Evolutionary conservation across 1,140 invertebrate species (phyloP).

Genomic region (Drosophila jambulina): DNA sequence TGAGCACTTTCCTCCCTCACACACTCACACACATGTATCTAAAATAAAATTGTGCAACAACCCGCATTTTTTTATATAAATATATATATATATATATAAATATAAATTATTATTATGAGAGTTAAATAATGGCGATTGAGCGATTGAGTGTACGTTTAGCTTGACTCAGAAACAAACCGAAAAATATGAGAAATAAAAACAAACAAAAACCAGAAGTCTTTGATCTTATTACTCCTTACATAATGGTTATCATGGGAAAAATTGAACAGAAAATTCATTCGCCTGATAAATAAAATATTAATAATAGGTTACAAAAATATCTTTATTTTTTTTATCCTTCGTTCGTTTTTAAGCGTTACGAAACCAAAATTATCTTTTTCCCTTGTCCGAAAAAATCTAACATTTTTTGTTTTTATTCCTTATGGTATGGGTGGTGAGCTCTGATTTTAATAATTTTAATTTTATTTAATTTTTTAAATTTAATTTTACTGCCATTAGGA

Average conservation of each 20-base stretch:
- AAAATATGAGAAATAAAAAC: slow-evolving; percentile 54
- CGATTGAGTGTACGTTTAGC: slow-evolving; percentile 65
- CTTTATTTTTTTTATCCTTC: too few relatives aligned
- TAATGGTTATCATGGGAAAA: neutral
- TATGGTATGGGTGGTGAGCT: too few relatives aligned
- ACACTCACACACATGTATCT: slow-evolving; percentile 49
- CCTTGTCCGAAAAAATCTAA: too few relatives aligned
- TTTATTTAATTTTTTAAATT: too few relatives aligned
- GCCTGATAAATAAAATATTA: too few relatives aligned
- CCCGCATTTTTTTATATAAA: slow-evolving; percentile 58
- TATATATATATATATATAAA: slow-evolving; percentile 43
- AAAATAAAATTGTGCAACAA: slow-evolving; percentile 57
- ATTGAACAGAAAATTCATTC: neutral
- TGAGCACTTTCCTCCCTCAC: slow-evolving; percentile 23
- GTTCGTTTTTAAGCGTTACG: too few relatives aligned
- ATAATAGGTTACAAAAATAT: too few relatives aligned
- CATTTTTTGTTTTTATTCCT: too few relatives aligned
- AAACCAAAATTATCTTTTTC: too few relatives aligned
- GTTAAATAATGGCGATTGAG: slow-evolving; percentile 66
- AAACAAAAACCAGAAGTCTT: slow-evolving; percentile 22
- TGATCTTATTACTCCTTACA: neutral
- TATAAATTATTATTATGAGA: slow-evolving; percentile 66
- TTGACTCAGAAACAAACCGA: slow-evolving; percentile 70
- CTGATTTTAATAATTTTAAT: too few relatives aligned
- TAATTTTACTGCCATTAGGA: too few relatives aligned